Base-by-base conservation (phyloP, 2,113 vertebrate genomes). In the Leuciscus idus region DNA sequence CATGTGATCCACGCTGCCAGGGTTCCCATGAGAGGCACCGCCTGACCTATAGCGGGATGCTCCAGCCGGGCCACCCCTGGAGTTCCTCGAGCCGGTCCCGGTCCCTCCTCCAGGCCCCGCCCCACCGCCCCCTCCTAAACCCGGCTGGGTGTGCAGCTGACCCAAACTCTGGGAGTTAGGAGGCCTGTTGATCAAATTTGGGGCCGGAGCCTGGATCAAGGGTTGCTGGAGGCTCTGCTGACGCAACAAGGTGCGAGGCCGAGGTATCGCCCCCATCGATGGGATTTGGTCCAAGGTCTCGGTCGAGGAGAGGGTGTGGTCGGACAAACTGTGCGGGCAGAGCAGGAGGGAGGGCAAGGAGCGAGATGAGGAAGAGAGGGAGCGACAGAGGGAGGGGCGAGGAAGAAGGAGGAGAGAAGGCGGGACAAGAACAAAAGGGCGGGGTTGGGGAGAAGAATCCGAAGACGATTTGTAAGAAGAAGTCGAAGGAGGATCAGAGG, bases 1-100 rank as follows among this genome's bases (percentile, higher is more conserved):
- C 96, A 98, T 95, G 92, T 98, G 96, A 95, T 99, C 98, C 97
- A 97, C 98, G 96, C 98, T 99, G 93, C 98, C 97, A 0, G 98
- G 96, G 89, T 95, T 97, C 91, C 94, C 96, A 81, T 94, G 94
- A 84, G 95, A 94, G 91, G 90, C 79, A 78, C 95, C 96, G 46
- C 95, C 94, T 84, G 93, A 92, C 89, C 94, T 95, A 87, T 95
- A 92, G 91, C 95, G 96, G 92, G 97, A 95, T 87, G 96, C 92
- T 43, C 96, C 96, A 87, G 96, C 92, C 73, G 94, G 94, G 91
- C 94, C 93, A 66, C 96, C 93, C 90, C 93, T 95, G 93, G 86
- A 89, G 87, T 26, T 86, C 90, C 62, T 90, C 21, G 75, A 91
- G 88, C 93, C 87, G 78, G 94, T 76, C 93, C 95, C 59, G 93